Base-by-base conservation (phyloP, 2,888 invertebrate species). In the Drosophila sordidapex region DNA sequence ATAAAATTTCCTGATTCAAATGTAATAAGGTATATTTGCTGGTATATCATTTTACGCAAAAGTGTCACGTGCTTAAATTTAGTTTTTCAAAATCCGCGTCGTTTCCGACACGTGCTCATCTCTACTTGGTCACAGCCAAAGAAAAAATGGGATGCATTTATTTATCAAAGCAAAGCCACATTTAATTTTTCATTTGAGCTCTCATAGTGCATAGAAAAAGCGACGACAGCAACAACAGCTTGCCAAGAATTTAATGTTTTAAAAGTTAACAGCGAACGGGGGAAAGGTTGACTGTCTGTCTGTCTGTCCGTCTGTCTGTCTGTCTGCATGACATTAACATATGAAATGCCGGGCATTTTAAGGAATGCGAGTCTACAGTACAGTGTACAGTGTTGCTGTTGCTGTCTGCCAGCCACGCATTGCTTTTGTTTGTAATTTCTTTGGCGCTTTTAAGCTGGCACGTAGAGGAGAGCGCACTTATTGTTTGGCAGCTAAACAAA, bases 181-280 rank as follows among this genome's bases (percentile, higher is more conserved):
- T 59, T 74, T 65, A 52, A 40, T 67, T 75, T 74, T 52, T 57
- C 56, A 61, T 81, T 76, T 67, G 60, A 59, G 62, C 69, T 86
- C 69, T 62, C 87, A 57, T 27, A 54, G 25, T 48, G 70, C 56
- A 56, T 21, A 49, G 40, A 15, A 59, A 33, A 46, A 33, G 10
- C 21, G 35, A 40, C 58, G 66, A 64, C 61, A 74, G 59, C 62
- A 67, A 67, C 76, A 66, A 54, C 58, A 64, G 49, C 49, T 57
- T 76, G 61, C 35, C 61, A 69, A 40, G 52, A 70, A 79, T 87
- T 82, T 82, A 84, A 87, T 82, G 79, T 87, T 67, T 82, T 82
- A 85, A 82, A 72, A 75, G 79, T 54, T 70, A 75, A 81, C 74
- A 82, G 69, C 66, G 36, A 64, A 46, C 68, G 35, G 13, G 29